Conservation (phyloP, 92 coral and sea anemone species). For the Porites evermanni region DNA sequence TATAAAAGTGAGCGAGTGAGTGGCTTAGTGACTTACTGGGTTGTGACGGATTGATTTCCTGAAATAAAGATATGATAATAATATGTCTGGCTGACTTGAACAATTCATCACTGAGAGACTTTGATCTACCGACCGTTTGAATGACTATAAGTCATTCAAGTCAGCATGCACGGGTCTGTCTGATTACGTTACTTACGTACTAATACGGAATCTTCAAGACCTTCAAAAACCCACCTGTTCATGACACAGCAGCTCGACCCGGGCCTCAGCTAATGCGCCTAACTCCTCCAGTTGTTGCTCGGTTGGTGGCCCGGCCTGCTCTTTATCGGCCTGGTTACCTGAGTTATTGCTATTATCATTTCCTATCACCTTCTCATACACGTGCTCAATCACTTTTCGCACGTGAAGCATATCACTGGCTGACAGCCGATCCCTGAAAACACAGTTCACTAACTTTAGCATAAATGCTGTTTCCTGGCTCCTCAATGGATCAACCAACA, state of each 20-base stretch:
- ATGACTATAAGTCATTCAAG: too few species aligned
- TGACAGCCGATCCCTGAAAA: constrained; percentile 87
- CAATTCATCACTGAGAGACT: too few species aligned
- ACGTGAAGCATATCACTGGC: constrained; percentile 99
- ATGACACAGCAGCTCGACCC: constrained; percentile 93
- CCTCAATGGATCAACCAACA: too few species aligned
- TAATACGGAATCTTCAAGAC: too few species aligned
- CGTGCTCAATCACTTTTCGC: constrained; percentile 97
- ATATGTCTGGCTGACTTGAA: too few species aligned
- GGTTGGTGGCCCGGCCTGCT: constrained; percentile 72
- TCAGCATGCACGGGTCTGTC: too few species aligned
- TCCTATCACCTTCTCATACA: constrained; percentile 89
- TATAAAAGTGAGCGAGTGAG: too few species aligned
- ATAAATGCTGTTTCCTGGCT: too few species aligned
- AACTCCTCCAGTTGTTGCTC: constrained; percentile 80
- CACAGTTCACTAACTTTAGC: too few species aligned
- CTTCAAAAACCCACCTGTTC: constrained; percentile 75
- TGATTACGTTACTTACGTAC: too few species aligned
- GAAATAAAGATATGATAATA: background rate
- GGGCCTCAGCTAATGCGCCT: constrained; percentile 86
- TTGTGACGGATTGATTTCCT: too few species aligned
- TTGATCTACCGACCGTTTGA: too few species aligned
- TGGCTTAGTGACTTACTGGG: background rate
- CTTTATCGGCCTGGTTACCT: constrained; percentile 79
- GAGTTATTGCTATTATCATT: constrained; percentile 74